Evolutionary conservation across 2,797 vertebrate species (phyloP).

Genomic region (Acomys russatus): DNA sequence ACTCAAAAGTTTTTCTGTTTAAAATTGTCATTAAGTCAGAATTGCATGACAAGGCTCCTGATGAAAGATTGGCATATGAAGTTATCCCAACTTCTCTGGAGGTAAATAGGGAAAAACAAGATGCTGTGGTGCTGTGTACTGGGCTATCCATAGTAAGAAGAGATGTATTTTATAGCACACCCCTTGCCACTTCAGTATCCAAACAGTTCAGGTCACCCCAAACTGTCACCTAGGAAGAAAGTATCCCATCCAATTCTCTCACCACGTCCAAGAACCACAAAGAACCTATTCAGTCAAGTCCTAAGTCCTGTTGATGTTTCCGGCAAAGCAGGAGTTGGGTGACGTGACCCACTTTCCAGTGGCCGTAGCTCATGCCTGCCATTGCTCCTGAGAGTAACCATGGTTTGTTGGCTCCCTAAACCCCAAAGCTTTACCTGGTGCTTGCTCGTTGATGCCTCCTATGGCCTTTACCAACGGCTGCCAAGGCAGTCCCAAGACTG

Average conservation of each 20-base stretch:
- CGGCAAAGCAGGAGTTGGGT: background rate
- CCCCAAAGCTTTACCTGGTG: background rate
- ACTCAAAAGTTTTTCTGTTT: background rate
- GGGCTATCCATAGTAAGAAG: background rate
- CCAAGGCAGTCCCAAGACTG: background rate
- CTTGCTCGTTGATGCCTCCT: background rate
- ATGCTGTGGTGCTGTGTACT: background rate
- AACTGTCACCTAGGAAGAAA: background rate
- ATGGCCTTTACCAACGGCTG: fast-evolving
- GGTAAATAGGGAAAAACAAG: background rate
- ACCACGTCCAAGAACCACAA: background rate
- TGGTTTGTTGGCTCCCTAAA: no score
- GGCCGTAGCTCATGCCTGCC: background rate
- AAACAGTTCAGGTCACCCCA: background rate
- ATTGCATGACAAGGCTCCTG: background rate
- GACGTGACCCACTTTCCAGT: background rate
- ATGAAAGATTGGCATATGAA: background rate
- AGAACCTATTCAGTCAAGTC: background rate
- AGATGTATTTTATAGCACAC: no score
- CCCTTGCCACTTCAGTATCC: background rate
- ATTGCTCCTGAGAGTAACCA: background rate
- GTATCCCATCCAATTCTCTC: background rate
- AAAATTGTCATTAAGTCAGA: background rate
- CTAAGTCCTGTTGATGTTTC: background rate
- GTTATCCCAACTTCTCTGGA: background rate